A percentile compares a stretch with the other conserved stretches of the same genome.
phyloP scores from a whole-genome alignment of 2,113 vertebrate species.

The Onychostruthus taczanowskii region DNA sequence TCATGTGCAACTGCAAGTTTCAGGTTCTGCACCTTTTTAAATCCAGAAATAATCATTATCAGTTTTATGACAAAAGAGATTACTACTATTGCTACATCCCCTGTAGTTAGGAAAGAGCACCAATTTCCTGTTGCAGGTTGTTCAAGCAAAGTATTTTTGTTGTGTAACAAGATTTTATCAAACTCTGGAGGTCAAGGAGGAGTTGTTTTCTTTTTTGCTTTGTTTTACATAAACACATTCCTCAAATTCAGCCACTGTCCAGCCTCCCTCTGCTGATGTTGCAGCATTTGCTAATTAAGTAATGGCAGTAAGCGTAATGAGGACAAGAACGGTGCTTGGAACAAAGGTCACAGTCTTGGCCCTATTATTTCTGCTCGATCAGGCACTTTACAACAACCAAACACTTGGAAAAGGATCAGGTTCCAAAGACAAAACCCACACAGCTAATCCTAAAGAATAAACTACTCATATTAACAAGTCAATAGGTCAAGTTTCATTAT shows the following conservation, averaged over 20 bases:
- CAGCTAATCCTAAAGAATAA: neutral
- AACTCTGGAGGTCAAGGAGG: neutral
- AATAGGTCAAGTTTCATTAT: slow-evolving; percentile 1
- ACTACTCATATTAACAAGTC: neutral
- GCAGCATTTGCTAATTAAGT: neutral
- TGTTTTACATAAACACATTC: neutral
- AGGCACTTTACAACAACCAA: neutral
- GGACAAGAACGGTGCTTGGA: neutral
- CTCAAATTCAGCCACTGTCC: neutral
- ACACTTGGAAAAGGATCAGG: neutral
- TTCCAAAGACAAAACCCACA: neutral
- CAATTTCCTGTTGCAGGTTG: neutral
- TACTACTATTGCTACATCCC: neutral
- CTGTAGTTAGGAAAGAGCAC: neutral
- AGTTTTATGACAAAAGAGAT: neutral
- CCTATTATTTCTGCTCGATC: neutral
- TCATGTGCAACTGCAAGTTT: neutral
- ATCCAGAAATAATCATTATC: neutral
- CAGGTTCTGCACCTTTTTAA: neutral
- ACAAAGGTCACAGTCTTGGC: neutral
- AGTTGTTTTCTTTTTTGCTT: neutral
- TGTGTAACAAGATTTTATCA: neutral
- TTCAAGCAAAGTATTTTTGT: neutral
- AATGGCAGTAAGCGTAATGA: neutral
- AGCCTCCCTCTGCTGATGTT: neutral